Conservation (phyloP, 2,888 invertebrate species). For the Tineola bisselliella region DNA sequence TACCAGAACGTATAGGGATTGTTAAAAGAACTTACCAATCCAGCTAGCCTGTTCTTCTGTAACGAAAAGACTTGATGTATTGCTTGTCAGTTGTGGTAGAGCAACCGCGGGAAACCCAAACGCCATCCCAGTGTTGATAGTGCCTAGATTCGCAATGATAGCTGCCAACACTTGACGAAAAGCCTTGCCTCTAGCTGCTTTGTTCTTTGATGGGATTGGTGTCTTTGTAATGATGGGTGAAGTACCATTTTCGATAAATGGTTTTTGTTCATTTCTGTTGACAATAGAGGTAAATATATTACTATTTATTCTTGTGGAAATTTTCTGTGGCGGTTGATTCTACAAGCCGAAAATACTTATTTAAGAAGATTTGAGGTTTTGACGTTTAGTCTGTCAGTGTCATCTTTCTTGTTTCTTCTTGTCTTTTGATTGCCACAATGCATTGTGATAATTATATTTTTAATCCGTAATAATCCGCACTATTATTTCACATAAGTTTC, state of each 20-base stretch:
- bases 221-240: conserved; percentile 34
- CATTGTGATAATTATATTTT: no score
- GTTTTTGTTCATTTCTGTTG: conserved; percentile 43
- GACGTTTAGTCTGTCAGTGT: no score
- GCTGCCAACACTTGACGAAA: conserved; percentile 70
- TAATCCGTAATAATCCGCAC: no score
- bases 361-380: no score
- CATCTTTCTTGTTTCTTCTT: no score
- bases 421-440: no score
- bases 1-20: no score
- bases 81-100: conserved; percentile 66
- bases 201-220: conserved; percentile 23
- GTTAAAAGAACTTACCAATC: conserved; percentile 69
- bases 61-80: conserved; percentile 60
- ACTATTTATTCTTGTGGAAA: no score
- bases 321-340: no score
- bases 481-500: no score
- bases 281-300: background rate
- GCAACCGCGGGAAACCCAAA: conserved; percentile 76
- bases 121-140: conserved; percentile 75
- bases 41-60: conserved; percentile 70
- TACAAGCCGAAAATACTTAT: no score
- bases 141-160: conserved; percentile 72
- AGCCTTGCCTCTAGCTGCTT: conserved; percentile 53
- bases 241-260: conserved; percentile 51